Conservation (phyloP, 2,113 vertebrate species). For the Hassar affinis region DNA sequence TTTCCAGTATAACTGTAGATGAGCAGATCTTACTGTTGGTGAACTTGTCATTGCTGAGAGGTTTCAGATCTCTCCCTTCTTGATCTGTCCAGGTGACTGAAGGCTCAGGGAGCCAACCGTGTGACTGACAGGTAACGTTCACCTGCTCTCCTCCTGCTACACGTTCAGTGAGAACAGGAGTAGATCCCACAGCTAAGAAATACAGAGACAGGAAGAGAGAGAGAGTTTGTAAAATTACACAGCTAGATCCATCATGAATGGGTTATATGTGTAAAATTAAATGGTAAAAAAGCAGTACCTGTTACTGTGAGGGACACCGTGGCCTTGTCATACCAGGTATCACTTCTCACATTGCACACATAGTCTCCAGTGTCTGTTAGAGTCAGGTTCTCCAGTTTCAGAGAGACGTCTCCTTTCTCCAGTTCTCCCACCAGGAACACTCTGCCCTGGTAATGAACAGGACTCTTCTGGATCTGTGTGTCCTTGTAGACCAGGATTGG, state of each 20-base stretch:
- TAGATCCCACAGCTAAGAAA: constrained; percentile 13
- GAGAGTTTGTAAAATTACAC: neutral
- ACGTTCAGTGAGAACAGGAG: constrained; percentile 2
- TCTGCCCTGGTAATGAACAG: constrained; percentile 3
- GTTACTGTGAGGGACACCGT: constrained; percentile 11
- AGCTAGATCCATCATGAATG: neutral
- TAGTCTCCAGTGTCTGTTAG: constrained; percentile 32
- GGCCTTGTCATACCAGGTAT: constrained; percentile 18
- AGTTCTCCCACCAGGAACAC: constrained; percentile 10
- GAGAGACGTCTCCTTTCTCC: constrained; percentile 22
- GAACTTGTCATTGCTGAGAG: neutral
- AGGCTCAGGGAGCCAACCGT: constrained; percentile 39
- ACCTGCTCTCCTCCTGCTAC: neutral
- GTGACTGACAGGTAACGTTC: constrained; percentile 34
- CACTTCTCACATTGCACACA: constrained; percentile 20
- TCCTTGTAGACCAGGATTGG: neutral
- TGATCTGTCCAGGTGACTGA: constrained; percentile 30
- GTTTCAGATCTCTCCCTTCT: neutral
- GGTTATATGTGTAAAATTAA: neutral
- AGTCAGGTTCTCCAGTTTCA: constrained; percentile 34
- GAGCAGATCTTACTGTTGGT: constrained; percentile 20
- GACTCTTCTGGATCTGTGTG: neutral
- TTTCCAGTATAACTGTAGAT: neutral
- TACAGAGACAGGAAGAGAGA: neutral
- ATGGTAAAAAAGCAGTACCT: neutral